Evolutionary conservation across 2,113 vertebrate species (phyloP).

Genomic region (Macrotus californicus): DNA sequence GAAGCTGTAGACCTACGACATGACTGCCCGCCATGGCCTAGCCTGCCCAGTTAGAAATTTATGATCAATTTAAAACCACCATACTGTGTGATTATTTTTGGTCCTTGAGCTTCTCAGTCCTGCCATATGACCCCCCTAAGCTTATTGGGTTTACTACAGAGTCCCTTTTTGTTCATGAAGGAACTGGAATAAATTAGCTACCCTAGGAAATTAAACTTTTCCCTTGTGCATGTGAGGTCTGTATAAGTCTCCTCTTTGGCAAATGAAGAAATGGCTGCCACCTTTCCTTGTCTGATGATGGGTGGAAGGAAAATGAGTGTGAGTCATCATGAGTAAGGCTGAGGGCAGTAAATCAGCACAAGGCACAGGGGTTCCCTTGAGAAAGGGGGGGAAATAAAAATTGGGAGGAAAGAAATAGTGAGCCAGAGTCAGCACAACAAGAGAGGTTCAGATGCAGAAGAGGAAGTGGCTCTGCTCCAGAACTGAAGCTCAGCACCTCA

Average conservation of each 20-base stretch:
- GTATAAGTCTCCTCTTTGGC: background rate
- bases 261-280: background rate
- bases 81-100: background rate
- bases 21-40: background rate
- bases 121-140: background rate
- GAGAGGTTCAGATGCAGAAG: background rate
- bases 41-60: background rate
- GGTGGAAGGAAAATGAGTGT: background rate
- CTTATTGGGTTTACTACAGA: background rate
- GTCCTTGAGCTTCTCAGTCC: background rate
- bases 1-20: background rate
- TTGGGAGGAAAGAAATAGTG: background rate
- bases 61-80: background rate
- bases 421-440: background rate
- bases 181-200: no score
- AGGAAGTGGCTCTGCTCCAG: background rate
- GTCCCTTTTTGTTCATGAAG: background rate
- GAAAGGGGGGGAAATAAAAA: background rate
- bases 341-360: background rate
- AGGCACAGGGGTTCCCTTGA: background rate
- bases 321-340: background rate
- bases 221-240: accelerated
- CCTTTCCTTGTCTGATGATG: background rate
- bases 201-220: background rate
- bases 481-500: background rate